phyloP scores from a whole-genome alignment of 2,113 vertebrate genomes.

The Oceanodroma tethys region DNA sequence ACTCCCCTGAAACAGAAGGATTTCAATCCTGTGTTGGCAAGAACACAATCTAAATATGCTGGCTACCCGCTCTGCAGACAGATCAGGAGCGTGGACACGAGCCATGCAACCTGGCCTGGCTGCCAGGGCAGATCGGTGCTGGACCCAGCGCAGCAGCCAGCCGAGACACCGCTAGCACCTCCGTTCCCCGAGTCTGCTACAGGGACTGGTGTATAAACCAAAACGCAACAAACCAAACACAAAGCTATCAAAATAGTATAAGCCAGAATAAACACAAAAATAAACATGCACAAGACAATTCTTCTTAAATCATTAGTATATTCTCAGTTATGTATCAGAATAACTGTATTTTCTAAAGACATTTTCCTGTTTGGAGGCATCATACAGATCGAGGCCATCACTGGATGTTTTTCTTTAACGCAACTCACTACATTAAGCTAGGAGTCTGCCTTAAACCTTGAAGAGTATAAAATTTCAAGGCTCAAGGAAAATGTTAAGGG shows the following conservation, averaged over 20 bases:
- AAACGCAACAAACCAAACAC: background rate
- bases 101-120: background rate
- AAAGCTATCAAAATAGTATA: background rate
- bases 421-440: background rate
- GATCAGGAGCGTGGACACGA: fast-evolving
- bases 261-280: background rate
- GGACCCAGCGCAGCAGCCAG: background rate
- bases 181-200: fast-evolving
- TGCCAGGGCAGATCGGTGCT: background rate
- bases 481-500: background rate
- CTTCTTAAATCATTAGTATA: background rate
- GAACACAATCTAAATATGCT: background rate
- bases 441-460: background rate
- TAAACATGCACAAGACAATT: fast-evolving
- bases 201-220: background rate
- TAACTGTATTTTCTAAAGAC: background rate
- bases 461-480: background rate
- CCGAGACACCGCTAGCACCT: fast-evolving
- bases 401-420: background rate
- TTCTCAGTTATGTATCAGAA: background rate
- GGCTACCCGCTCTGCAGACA: background rate
- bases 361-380: background rate
- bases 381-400: background rate
- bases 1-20: background rate
- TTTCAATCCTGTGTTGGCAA: background rate